Base-by-base conservation (phyloP, 2,113 vertebrate genomes). In the Delphinus delphis region DNA sequence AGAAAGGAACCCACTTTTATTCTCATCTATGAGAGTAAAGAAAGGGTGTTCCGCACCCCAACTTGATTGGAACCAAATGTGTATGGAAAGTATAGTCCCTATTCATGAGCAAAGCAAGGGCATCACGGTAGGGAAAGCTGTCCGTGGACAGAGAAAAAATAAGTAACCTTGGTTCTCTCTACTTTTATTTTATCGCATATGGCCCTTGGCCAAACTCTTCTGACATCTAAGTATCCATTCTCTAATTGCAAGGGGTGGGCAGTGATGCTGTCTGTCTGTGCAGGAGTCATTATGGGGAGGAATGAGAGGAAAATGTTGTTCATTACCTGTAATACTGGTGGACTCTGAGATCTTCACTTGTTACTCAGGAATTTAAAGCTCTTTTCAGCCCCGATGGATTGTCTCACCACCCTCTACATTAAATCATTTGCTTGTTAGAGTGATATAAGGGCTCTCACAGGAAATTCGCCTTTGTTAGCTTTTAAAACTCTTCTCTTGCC, bases 41-140 rank as follows among this genome's bases (percentile, higher is more conserved):
- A n/a, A 44, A 26, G 31, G 3, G 8, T 9, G 44, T 5, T 3
- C 33, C 3, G 0, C 5, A 1, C 13, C 23, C n/a, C 17, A 8
- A 4, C n/a, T 38, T 25, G 53, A 33, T n/a, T 23, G 15, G 25
- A 26, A 13, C 31, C 31, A 15, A 2, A 2, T 3, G 33, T 5
- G 26, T 14, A 2, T 21, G 1, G 25, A 25, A 1, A 0, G 5
- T 2, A 1, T 1, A 20, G 33, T 33, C 25, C 41, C n/a, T 8
- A 3, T 20, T 31, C 4, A 3, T 1, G 14, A 47, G 2, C 41
- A 33, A 15, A 73, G 53, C 18, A 13, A 58, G 18, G 8, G 10
- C 74, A 6, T n/a, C 4, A 0, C 0, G 17, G 3, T 0, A 11
- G 65, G 50, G 12, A 31, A 47, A 15, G 9, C 1, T 2, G 33